Conservation (phyloP, 2,888 invertebrate species). For the Chrysomela aeneicollis region DNA sequence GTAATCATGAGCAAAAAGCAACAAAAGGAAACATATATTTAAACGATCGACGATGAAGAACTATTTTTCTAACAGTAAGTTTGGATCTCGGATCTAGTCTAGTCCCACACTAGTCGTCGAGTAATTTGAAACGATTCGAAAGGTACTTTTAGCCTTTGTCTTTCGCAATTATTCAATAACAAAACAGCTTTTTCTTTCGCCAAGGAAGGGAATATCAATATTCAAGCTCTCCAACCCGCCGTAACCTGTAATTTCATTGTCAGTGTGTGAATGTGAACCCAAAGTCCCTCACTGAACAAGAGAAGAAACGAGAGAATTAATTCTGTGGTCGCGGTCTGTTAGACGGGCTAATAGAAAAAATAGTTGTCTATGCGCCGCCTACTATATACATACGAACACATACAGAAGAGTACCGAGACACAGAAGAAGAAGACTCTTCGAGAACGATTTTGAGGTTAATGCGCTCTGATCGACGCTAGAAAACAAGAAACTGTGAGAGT, state of each 20-base stretch:
- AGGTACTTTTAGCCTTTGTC: too few species aligned
- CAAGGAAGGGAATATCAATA: not conserved
- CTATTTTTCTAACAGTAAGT: too few species aligned
- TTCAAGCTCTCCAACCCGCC: constrained; percentile 7
- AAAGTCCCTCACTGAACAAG: constrained; percentile 12
- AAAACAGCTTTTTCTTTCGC: too few species aligned
- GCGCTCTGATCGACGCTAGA: constrained; percentile 24
- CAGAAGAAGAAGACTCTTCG: constrained; percentile 26
- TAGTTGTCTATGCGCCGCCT: constrained; percentile 37
- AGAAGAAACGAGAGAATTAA: constrained; percentile 28
- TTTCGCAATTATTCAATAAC: too few species aligned
- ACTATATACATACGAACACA: constrained; percentile 26
- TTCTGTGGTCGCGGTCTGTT: constrained; percentile 48
- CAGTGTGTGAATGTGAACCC: constrained; percentile 37
- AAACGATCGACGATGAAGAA: too few species aligned
- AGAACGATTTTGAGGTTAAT: constrained; percentile 17
- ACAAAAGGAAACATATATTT: too few species aligned
- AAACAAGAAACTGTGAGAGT: constrained; percentile 43
- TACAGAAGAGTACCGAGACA: not conserved
- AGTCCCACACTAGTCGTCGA: too few species aligned
- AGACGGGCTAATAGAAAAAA: constrained; percentile 46
- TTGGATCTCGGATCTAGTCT: too few species aligned
- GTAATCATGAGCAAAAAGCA: too few species aligned
- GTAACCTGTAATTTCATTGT: constrained; percentile 36
- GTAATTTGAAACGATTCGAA: too few species aligned